Evolutionary conservation across 2,888 invertebrate species (phyloP), one percentile per base, ranked within the genome.

Genomic region (Creontiades dilutus): DNA sequence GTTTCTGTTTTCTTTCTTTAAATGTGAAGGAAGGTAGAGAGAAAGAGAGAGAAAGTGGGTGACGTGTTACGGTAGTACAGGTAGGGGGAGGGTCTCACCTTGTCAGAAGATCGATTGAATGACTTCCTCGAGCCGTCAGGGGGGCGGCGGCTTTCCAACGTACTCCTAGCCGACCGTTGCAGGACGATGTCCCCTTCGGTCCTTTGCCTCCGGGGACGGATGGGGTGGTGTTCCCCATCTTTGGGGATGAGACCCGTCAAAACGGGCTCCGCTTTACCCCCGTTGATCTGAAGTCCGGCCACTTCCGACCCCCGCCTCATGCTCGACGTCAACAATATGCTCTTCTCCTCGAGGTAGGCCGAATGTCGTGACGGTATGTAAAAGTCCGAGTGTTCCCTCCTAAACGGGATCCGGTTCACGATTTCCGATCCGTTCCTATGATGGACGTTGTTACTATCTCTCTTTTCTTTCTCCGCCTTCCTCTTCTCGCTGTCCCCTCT

Each of bases 181-280:
- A 96, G 95, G 92, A 97, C 96, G 93, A 97, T 97, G 93, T 97
- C 97, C 91, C 97, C 97, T 94, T 97, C 97, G 93, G 97, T 97
- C 94, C 97, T 97, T 95, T 97, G 97, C 92, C 97, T 95, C 92
- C 97, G 95, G 86, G 96, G 97, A 92, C 95, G 95, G 92, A 96
- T 92, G n/a, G 93, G 93, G 93, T 94, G 85, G 94, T 93, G 61
- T 93, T 92, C 91, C 7, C 86, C 75, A 14, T 57, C 37, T 23
- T 81, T 78, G 19, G 47, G 28, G 16, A 47, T 87, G 47, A 85
- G 61, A 37, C 85, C 76, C 16, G 89, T 89, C 14, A 89, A 19
- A 27, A 89, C 82, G 68, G 89, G 89, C 75, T 82, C 91, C 55
- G 82, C 91, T 92, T 96, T 96, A 93, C 91, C 94, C 93, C 92